These are phyloP conservation scores for Pseudorhombus dupliciocellatus DNA, from an alignment of 2,113 vertebrate species.

Conservation along the genomic window DNA sequence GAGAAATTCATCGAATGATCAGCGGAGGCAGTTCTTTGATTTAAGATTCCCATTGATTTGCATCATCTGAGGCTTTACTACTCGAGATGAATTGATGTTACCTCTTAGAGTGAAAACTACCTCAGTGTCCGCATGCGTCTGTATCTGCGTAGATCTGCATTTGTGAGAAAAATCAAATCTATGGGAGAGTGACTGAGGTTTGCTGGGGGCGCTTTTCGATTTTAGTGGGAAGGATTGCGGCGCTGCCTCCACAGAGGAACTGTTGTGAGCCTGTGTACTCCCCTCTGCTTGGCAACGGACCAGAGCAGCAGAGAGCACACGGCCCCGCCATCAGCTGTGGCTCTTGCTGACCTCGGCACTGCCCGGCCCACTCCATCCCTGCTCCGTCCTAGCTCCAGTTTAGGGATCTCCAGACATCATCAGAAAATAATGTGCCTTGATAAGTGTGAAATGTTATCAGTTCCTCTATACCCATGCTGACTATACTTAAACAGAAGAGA, in stretches of 20 bases:
- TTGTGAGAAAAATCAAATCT: conserved; percentile 8
- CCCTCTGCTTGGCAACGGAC: conserved; percentile 74
- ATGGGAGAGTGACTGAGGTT: conserved; percentile 18
- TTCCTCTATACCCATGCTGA: too few relatives aligned
- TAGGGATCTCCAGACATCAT: conserved; percentile 29
- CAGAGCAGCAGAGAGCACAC: conserved; percentile 61
- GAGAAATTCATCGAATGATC: conserved; percentile 31
- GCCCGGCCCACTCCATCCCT: conserved; percentile 8
- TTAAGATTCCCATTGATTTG: conserved; percentile 62
- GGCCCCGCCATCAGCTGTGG: conserved; percentile 78
- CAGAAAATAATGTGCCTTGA: conserved; percentile 13
- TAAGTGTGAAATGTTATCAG: too few relatives aligned
- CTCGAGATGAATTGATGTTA: conserved; percentile 49
- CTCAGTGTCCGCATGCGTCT: conserved; percentile 12
- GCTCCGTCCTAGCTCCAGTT: neutral
- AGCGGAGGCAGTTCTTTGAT: conserved; percentile 19
- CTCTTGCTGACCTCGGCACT: conserved; percentile 62
- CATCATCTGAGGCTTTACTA: conserved; percentile 21
- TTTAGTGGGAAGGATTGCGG: conserved; percentile 60
- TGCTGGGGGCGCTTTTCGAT: conserved; percentile 42
- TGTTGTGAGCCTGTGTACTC: conserved; percentile 72
- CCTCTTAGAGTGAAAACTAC: conserved; percentile 10
- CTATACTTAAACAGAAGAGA: too few relatives aligned
- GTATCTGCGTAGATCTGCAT: neutral
- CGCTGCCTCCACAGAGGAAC: conserved; percentile 62